Evolutionary conservation across 2,888 invertebrate species (phyloP).

Genomic region (Spisula subtruncata): DNA sequence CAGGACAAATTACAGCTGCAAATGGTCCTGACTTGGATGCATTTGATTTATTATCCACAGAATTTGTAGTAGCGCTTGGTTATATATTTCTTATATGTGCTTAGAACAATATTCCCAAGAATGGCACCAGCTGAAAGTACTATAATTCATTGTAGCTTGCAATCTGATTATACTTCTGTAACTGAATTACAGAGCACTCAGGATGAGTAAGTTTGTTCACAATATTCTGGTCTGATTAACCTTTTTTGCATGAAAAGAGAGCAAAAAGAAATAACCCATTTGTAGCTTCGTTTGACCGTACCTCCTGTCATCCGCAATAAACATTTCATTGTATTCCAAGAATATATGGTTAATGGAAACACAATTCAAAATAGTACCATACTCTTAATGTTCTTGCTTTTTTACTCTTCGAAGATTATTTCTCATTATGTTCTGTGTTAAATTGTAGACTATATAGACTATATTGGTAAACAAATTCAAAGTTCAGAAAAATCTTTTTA

Average conservation of each 20-base stretch:
- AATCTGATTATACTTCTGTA: constrained; percentile 29
- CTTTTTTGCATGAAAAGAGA: constrained; percentile 17
- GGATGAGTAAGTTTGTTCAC: constrained; percentile 7
- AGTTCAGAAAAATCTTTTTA: too few relatives aligned
- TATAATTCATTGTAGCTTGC: constrained; percentile 35
- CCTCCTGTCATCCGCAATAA: background rate
- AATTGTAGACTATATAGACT: too few relatives aligned
- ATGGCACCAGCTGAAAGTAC: constrained; percentile 15
- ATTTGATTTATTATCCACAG: constrained; percentile 24
- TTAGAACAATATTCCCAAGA: constrained; percentile 23
- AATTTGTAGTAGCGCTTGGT: constrained; percentile 15
- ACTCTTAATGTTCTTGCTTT: too few relatives aligned
- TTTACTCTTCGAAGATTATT: too few relatives aligned
- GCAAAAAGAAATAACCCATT: constrained; percentile 14
- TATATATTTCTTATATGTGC: constrained; percentile 22
- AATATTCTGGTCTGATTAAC: constrained; percentile 19
- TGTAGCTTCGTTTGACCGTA: background rate
- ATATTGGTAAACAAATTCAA: too few relatives aligned
- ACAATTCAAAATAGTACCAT: too few relatives aligned
- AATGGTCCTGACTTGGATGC: constrained; percentile 16
- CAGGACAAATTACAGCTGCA: background rate
- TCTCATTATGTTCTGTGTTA: too few relatives aligned
- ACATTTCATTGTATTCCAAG: background rate
- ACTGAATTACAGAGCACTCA: constrained; percentile 35
- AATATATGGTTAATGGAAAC: too few relatives aligned